Evolutionary conservation across 2,797 vertebrate genomes (phyloP), one percentile per base, ranked within the genome.

Genomic region (Oreonectes daqikongensis): DNA sequence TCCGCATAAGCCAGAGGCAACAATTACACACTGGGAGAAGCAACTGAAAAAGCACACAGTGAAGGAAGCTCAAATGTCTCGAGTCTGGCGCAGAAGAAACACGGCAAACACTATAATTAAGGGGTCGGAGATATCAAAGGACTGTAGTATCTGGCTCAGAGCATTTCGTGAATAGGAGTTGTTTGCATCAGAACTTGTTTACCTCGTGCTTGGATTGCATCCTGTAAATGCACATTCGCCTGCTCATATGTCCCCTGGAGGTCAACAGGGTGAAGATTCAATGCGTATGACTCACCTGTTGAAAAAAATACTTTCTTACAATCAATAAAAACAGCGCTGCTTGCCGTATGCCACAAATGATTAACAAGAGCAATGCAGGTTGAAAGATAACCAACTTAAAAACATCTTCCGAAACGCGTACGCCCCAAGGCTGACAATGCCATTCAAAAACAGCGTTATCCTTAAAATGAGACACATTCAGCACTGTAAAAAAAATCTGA

Each of bases 1-100:
- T 60, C 65, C 28, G 24, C 15, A 26, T 18, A 81, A 76, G 35
- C 50, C 40, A 76, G 48, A 26, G 38, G 57, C 59, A 59, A 55
- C 55, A 72, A 66, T 80, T 80, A 75, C 40, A 20, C 17, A 60
- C 9, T 55, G 66, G 40, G 71, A 75, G 57, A 79, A 53, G 55
- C 70, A 26, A 53, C 75, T 63, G 35, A 48, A 76, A 57, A 66
- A 72, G 26, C 57, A 57, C 55, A 66, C 24, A 66, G 71, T 65
- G 40, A 46, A 67, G 72, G 68, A 75, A 75, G 70, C 52, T 57
- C 5, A 69, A 50, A 79, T 72, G 79, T 69, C 79, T 79, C 40
- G 74, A 24, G 46, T 44, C 59, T 50, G 20, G 14, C 32, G 26
- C 52, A 79, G 61, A 69, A 70, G 60, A 66, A 77, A 71, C 20